phyloP scores from a whole-genome alignment of 2,113 vertebrate genomes.

The Cichladusa arquata region DNA sequence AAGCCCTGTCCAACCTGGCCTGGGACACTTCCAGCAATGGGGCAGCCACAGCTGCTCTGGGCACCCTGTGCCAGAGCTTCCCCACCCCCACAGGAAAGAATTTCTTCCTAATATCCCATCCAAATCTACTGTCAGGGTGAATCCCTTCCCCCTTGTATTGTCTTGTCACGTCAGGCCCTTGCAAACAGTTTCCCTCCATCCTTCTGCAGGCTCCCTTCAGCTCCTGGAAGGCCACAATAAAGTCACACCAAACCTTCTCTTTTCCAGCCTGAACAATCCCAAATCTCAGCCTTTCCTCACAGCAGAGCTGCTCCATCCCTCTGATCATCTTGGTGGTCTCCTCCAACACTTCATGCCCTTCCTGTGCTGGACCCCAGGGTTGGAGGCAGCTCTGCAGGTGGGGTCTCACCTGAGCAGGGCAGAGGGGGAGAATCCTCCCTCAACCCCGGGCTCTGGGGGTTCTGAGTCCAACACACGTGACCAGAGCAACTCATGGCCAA shows the following conservation, averaged over 20 bases:
- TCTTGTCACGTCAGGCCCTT: neutral
- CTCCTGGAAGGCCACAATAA: neutral
- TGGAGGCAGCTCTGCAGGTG: neutral
- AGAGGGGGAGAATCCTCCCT: neutral
- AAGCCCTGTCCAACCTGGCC: neutral
- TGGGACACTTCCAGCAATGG: neutral
- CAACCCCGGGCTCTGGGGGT: neutral
- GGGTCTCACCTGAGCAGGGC: neutral
- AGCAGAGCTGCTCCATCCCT: neutral
- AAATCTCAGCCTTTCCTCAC: neutral
- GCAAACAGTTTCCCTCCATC: neutral
- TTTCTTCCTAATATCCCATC: neutral
- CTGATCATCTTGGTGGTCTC: neutral
- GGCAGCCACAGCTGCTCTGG: neutral
- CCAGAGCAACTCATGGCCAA: neutral
- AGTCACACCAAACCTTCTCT: neutral
- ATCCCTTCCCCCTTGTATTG: neutral
- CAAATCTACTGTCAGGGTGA: neutral
- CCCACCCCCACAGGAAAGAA: too few relatives aligned
- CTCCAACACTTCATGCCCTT: neutral
- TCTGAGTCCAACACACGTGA: neutral
- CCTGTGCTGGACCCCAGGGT: neutral
- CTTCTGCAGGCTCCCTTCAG: neutral
- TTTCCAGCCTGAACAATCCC: neutral
- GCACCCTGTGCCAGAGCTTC: neutral